Conservation (phyloP, 2,113 vertebrate species). For the western clawed frog (Xenopus tropicalis) region UCB_Xtro_10.0 CM004450.2:39920501-39921000, state of each 20-base stretch:
- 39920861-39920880: slow-evolving; percentile 11
- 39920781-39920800: slow-evolving; percentile 5
- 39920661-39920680: too few relatives aligned
- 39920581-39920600: too few relatives aligned
- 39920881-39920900: not conserved
- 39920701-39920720: not conserved
- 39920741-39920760: not conserved
- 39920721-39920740: not conserved
- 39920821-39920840: slow-evolving; percentile 22
- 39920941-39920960: not conserved
- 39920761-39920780: not conserved
- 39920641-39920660: too few relatives aligned
- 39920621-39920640: too few relatives aligned
- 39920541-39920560: too few relatives aligned
- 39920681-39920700: not conserved
- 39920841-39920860: slow-evolving; percentile 10
- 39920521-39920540: too few relatives aligned
- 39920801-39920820: slow-evolving; percentile 5
- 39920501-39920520: too few relatives aligned
- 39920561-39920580: too few relatives aligned
- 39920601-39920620: too few relatives aligned
- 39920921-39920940: not conserved
- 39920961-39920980: not conserved
- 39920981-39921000: not conserved
- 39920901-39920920: not conserved